phyloP scores from a whole-genome alignment of 2,797 vertebrate genomes.

The Sebastes flavidus region DNA sequence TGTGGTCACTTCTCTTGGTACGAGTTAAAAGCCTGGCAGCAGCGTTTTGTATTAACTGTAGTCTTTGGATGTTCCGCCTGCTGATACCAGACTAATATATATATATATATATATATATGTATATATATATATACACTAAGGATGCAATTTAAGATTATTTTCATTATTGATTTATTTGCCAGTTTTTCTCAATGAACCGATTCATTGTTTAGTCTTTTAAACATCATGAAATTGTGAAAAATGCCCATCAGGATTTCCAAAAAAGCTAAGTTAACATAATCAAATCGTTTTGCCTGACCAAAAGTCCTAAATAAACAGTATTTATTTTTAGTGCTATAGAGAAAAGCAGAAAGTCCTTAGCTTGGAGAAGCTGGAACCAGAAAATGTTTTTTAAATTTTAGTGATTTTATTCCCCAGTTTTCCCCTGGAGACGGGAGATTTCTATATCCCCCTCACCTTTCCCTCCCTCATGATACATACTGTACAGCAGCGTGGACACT shows the following conservation, averaged over 20 bases:
- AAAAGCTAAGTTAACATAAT: neutral
- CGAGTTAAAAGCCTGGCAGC: no score
- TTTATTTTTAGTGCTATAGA: neutral
- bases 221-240: neutral
- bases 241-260: neutral
- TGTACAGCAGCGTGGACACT: neutral
- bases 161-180: no score
- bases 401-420: neutral
- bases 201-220: no score
- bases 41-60: no score
- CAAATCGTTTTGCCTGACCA: neutral
- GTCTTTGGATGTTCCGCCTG: no score
- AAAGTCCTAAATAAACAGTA: neutral
- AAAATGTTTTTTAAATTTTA: neutral
- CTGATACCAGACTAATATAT: no score
- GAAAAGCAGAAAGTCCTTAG: neutral
- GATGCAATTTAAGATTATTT: no score
- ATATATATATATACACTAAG: no score
- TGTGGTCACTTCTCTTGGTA: no score
- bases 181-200: no score
- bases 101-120: no score
- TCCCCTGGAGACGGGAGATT: neutral
- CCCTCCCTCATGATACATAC: neutral
- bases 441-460: neutral
- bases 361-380: neutral